Evolutionary conservation across 2,113 vertebrate species (phyloP).

Genomic region (Electrona antarctica): DNA sequence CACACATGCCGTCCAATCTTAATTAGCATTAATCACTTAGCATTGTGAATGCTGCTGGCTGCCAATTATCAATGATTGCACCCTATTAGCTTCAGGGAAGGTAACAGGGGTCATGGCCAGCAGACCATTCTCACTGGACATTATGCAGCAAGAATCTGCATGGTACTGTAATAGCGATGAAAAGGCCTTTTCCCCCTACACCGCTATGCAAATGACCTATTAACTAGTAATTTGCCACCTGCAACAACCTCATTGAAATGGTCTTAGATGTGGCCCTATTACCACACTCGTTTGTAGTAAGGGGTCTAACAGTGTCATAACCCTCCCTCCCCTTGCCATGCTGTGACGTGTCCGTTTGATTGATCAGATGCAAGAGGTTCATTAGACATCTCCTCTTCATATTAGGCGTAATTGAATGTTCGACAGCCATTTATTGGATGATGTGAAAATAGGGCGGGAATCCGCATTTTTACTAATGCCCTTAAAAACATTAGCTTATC

Average conservation of each 20-base stretch:
- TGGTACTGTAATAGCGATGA: slow-evolving; percentile 9
- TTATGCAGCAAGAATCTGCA: slow-evolving; percentile 20
- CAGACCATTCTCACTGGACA: slow-evolving; percentile 26
- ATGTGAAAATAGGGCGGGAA: slow-evolving; percentile 24
- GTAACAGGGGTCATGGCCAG: slow-evolving; percentile 51
- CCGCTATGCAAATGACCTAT: slow-evolving; percentile 42
- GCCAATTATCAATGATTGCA: slow-evolving; percentile 74
- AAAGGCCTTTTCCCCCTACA: slow-evolving; percentile 13
- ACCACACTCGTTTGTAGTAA: neutral
- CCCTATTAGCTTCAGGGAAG: slow-evolving; percentile 60
- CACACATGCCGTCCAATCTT: slow-evolving; percentile 43
- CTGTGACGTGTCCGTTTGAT: neutral
- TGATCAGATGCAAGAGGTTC: neutral
- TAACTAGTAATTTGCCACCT: slow-evolving; percentile 33
- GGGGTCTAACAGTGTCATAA: neutral
- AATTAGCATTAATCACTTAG: slow-evolving; percentile 71
- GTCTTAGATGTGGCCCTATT: neutral
- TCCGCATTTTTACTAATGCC: slow-evolving; percentile 46
- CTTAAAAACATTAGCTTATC: slow-evolving; percentile 54
- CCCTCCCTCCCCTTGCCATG: no score
- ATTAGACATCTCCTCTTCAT: slow-evolving; percentile 1
- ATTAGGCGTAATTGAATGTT: slow-evolving; percentile 32
- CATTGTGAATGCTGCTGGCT: slow-evolving; percentile 69
- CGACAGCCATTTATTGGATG: slow-evolving; percentile 26
- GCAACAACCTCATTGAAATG: slow-evolving; percentile 7